These are phyloP conservation scores for Sebastolobus alascanus DNA, from an alignment of 2,797 vertebrate species.

Conservation along the genomic window DNA sequence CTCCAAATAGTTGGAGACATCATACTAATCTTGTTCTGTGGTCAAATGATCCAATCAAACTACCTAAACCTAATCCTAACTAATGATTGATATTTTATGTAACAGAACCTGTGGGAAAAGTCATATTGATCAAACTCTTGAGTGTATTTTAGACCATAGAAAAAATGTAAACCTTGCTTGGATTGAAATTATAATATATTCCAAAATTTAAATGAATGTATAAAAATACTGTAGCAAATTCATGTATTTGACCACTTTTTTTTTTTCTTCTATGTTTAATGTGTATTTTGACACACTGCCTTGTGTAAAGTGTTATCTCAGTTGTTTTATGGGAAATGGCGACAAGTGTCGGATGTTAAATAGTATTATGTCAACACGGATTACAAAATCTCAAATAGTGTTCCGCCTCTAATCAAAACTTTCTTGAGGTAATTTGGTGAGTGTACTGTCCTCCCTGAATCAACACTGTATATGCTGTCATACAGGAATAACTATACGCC, in stretches of 20 bases:
- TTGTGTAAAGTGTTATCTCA: not conserved
- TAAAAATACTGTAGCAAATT: not conserved
- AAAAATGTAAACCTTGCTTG: not conserved
- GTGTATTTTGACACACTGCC: not conserved
- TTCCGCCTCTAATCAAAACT: constrained; percentile 30
- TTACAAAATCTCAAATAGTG: constrained; percentile 1
- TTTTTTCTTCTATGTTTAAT: not conserved
- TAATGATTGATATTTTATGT: not conserved
- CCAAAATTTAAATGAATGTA: not conserved
- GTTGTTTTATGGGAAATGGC: constrained; percentile 5
- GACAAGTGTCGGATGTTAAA: constrained; percentile 17
- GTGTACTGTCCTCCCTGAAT: constrained; percentile 64
- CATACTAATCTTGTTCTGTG: not conserved
- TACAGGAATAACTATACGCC: constrained; percentile 28
- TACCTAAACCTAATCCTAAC: not conserved
- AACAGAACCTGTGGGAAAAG: not conserved
- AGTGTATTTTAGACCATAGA: not conserved
- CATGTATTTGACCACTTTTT: not conserved
- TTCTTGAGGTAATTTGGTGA: constrained; percentile 13
- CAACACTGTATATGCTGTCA: constrained; percentile 57
- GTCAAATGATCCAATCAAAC: not conserved
- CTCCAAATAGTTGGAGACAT: not conserved
- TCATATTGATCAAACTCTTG: not conserved
- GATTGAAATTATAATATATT: not conserved
- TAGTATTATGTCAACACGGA: constrained; percentile 20